Percentiles rank a stretch among this genome's conserved stretches.
Evolutionary conservation across 2,888 invertebrate species (phyloP).

Genomic region (Prosopocoilus inquinatus): DNA sequence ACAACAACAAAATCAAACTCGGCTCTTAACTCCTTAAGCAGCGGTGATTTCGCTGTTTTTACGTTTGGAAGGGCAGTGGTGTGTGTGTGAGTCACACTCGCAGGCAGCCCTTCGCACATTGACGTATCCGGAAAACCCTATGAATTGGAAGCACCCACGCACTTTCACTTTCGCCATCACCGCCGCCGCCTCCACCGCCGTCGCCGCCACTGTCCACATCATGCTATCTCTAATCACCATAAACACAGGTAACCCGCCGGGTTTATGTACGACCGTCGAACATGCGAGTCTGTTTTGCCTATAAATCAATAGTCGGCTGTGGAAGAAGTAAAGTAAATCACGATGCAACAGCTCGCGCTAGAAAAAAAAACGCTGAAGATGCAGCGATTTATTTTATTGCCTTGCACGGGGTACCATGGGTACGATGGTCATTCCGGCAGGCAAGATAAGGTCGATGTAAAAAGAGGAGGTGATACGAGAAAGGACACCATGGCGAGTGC

Average conservation of each 20-base stretch:
- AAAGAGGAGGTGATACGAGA: too few relatives aligned
- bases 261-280: constrained; percentile 14
- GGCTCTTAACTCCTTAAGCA: too few relatives aligned
- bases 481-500: too few relatives aligned
- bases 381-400: too few relatives aligned
- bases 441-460: too few relatives aligned
- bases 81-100: background rate
- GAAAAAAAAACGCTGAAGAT: too few relatives aligned
- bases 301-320: background rate
- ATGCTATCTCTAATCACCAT: constrained; percentile 19
- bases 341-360: too few relatives aligned
- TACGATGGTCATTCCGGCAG: too few relatives aligned
- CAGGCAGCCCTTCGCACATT: background rate
- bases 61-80: too few relatives aligned
- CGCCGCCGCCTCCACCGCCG: constrained; percentile 15
- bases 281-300: constrained; percentile 8
- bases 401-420: too few relatives aligned
- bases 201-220: constrained; percentile 12
- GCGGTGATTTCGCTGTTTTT: too few relatives aligned
- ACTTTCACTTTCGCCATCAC: constrained; percentile 16
- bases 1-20: background rate
- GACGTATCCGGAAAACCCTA: constrained; percentile 12
- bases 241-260: constrained; percentile 14
- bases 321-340: too few relatives aligned
- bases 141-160: constrained; percentile 13